Evolutionary conservation across 37 sponge, comb jelly and placozoan genomes (phyloP), one percentile per base, ranked within the genome.

Genomic region (Cliona cf. orientalis): DNA sequence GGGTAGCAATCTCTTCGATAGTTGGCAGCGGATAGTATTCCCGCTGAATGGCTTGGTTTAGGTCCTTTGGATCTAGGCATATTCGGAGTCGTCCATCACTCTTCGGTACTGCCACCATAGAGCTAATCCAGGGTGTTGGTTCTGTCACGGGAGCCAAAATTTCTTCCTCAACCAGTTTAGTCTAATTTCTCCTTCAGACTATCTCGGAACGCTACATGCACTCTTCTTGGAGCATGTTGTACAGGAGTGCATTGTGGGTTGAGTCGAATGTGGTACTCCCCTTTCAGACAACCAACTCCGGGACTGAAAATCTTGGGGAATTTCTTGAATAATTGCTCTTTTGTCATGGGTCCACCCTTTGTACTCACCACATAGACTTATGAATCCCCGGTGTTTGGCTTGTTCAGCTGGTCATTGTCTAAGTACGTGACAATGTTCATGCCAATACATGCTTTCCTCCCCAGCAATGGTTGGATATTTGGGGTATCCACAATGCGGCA

Each of bases 21-120:
- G 90, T 76, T 3, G 90, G 90, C 14, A 84, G 62, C 32, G 80
- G 91, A 41, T 79, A 85, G 44, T 90, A 86, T 40, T 84, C 81
- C 19, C 81, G 49, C 9, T 66, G 63, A 7, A 90, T 73, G 19
- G 86, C 80, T 36, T 79, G 32, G 62, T 90, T 90, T 11, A 90
- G 66, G 46, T 85, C 75, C 35, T 68, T 67, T 12, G 91, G 91
- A 62, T 89, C 90, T 14, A 89, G 38, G 34, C 90, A 89, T 2
- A 90, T 53, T 3, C 90, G 70, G 1, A 84, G 33, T 33, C 35
- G 59, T 19, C 69, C 81, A 22, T 69, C 42, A 42, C 61, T 56
- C 57, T 84, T 89, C 7, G 57, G 56, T 7, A 84, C 80, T 29
- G 57, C 53, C 5, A 90, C 90, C 68, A 90, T 21, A 21, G 75